Base-by-base conservation (phyloP, 1,140 invertebrate species). In the Drosophila takahashii region DNA sequence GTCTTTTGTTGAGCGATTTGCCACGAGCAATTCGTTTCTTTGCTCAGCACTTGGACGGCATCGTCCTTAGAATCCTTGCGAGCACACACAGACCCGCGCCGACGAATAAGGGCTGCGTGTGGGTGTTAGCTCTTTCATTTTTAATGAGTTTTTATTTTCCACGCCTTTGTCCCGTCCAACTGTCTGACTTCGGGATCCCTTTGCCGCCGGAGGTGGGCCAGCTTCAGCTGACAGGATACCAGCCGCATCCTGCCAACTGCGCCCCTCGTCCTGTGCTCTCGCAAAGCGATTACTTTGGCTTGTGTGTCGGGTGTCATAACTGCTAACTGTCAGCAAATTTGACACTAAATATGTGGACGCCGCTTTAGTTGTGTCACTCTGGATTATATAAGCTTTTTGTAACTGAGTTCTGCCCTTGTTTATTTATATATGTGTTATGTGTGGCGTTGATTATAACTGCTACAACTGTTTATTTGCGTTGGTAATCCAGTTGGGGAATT, bases 91-190 rank as follows among this genome's bases (percentile, higher is more conserved):
- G 29, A 62, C 27, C 56, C 58, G 2, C 18, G 4, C 11, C n/a
- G 2, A 53, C 36, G 44, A 60, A n/a, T n/a, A 52, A 41, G 36
- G 36, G 29, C 50, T 45, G 53, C 39, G 32, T 52, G 53, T 53
- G 53, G 65, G 67, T 75, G 75, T 71, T 81, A 73, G 73, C 44
- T 65, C 66, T 81, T 86, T 79, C 75, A 89, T 87, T 87, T 87
- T 87, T 87, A 87, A 87, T 83, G 83, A 87, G 84, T 87, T 86
- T 87, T 86, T 81, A 86, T 79, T 81, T 86, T 87, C n/a, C 61
- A 76, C 66, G 74, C 77, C 76, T 85, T 81, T 79, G 66, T 79
- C 59, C 53, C 72, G 73, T 66, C 59, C 37, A 79, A 86, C 65
- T 74, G 81, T 73, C 67, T 62, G 59, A 53, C 61, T 62, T 54